These are phyloP conservation scores for Galeopterus variegatus DNA, from an alignment of 2,113 vertebrate genomes.

Conservation along the genomic window DNA sequence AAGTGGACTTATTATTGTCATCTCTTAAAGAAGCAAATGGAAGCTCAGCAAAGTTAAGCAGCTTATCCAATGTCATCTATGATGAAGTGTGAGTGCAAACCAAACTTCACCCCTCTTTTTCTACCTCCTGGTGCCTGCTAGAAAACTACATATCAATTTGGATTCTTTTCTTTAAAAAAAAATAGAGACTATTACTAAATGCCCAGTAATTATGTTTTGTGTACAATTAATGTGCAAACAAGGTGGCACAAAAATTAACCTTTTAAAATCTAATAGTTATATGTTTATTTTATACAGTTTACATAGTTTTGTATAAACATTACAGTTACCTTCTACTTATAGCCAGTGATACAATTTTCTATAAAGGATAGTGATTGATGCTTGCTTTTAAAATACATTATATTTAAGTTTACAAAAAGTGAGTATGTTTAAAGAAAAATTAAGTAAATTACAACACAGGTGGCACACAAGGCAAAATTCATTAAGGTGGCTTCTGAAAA, in stretches of 20 bases:
- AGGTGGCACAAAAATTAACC: constrained; percentile 46
- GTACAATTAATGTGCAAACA: not conserved
- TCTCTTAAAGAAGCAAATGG: not conserved
- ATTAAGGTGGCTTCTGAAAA: not conserved
- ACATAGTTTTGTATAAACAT: constrained; percentile 38
- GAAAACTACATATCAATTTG: not conserved
- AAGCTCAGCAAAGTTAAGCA: not conserved
- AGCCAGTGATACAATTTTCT: constrained; percentile 4
- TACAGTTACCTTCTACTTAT: not conserved
- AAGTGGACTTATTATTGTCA: not conserved
- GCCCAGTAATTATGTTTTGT: not conserved
- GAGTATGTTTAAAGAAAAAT: constrained; percentile 23
- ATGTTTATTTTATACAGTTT: not conserved
- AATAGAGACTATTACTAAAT: not conserved
- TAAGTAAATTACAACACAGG: constrained; percentile 24
- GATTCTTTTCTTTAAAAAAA: not conserved
- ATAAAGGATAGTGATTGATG: not conserved
- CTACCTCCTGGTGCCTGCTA: not conserved
- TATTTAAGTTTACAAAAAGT: not conserved
- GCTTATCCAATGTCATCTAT: not conserved
- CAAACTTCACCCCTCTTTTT: not conserved
- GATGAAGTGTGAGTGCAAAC: not conserved
- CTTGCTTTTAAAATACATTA: constrained; percentile 50
- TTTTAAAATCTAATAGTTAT: constrained; percentile 24
- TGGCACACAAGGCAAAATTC: constrained; percentile 30